Conservation (phyloP, 1,140 invertebrate genomes). For the Andricus grossulariae region DNA sequence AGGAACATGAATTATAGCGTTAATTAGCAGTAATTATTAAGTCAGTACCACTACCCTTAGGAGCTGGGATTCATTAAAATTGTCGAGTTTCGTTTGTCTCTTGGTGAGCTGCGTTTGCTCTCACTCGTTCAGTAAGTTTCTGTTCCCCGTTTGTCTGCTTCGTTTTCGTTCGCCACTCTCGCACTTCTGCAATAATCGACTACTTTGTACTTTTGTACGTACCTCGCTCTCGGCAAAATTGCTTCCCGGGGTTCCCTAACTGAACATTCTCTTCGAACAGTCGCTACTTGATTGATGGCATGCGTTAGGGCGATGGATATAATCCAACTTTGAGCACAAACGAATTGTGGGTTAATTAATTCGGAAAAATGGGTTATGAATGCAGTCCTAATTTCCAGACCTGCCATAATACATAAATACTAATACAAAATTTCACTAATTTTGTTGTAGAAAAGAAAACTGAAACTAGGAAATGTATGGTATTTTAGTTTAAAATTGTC, state of each 20-base stretch:
- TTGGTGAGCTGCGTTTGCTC: not conserved
- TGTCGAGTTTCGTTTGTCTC: slow-evolving; percentile 30
- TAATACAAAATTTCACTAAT: too few relatives aligned
- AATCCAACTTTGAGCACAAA: slow-evolving; percentile 2
- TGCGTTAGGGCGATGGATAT: too few relatives aligned
- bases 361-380: not conserved
- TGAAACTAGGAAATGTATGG: too few relatives aligned
- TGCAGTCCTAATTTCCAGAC: too few relatives aligned
- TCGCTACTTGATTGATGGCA: slow-evolving; percentile 1
- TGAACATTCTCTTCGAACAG: not conserved
- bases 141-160: slow-evolving; percentile 7
- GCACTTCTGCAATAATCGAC: not conserved
- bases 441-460: too few relatives aligned
- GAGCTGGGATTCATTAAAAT: slow-evolving; percentile 22
- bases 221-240: not conserved
- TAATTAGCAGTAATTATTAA: slow-evolving; percentile 25
- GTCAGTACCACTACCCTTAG: not conserved
- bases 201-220: slow-evolving; percentile 7
- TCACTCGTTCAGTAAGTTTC: slow-evolving; percentile 6
- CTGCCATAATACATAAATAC: too few relatives aligned
- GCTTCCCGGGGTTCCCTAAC: not conserved
- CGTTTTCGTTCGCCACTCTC: not conserved
- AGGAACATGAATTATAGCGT: slow-evolving; percentile 14
- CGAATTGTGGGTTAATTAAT: not conserved
- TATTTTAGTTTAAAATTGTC: too few relatives aligned